Conservation (phyloP, 2,113 vertebrate genomes). For the Oophaga pumilio region DNA sequence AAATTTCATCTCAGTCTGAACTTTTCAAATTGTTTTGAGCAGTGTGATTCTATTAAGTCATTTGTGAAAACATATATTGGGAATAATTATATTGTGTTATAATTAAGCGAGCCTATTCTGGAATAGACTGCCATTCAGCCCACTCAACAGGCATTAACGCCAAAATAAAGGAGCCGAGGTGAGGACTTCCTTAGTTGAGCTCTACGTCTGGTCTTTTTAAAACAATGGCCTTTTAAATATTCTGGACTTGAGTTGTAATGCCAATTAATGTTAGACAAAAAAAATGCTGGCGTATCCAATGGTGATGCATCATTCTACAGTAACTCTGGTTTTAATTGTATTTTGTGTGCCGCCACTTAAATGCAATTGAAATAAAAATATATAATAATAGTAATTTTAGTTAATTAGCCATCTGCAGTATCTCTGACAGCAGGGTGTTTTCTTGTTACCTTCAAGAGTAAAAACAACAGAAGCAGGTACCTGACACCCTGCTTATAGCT, state of each 20-base stretch:
- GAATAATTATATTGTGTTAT: constrained; percentile 53
- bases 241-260: background rate
- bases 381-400: constrained; percentile 49
- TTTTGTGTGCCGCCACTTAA: constrained; percentile 56
- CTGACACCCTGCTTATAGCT: constrained; percentile 46
- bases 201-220: constrained; percentile 35
- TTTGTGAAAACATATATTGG: constrained; percentile 50
- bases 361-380: constrained; percentile 51
- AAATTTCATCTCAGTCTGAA: constrained; percentile 29
- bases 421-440: background rate
- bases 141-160: constrained; percentile 43
- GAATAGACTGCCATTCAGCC: constrained; percentile 49
- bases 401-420: constrained; percentile 53
- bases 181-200: constrained; percentile 25
- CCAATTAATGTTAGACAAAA: background rate
- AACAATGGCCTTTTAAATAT: constrained; percentile 35
- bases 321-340: constrained; percentile 20
- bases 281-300: background rate
- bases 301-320: background rate
- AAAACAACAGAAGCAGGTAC: constrained; percentile 60
- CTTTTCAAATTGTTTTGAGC: constrained; percentile 31
- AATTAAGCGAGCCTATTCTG: constrained; percentile 41
- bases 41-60: constrained; percentile 21
- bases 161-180: constrained; percentile 16
- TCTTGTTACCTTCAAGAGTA: constrained; percentile 55